phyloP scores from a whole-genome alignment of 2,797 vertebrate genomes.

The Geotrypetes seraphini region DNA sequence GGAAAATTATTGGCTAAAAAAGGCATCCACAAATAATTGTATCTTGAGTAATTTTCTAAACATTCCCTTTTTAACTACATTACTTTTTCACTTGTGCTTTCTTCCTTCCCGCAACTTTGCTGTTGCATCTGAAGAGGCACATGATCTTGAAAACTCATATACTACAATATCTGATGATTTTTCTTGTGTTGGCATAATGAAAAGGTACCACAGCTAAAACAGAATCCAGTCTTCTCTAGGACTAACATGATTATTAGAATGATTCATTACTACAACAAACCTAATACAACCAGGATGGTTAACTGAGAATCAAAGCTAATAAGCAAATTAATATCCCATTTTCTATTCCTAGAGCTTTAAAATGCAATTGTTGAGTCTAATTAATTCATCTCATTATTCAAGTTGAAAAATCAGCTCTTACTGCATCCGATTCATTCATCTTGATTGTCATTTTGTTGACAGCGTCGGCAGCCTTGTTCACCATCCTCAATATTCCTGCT shows the following conservation, averaged over 20 bases:
- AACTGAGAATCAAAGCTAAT: constrained; percentile 54
- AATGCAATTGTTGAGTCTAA: constrained; percentile 71
- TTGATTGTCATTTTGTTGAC: constrained; percentile 99
- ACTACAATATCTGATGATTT: constrained; percentile 34
- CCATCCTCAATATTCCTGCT: constrained; percentile 95
- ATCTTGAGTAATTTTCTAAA: too few species aligned
- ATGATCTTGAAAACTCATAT: too few species aligned
- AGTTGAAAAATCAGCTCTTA: constrained; percentile 81
- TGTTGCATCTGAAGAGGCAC: too few species aligned
- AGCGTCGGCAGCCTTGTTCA: constrained; percentile 96
- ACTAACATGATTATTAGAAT: too few species aligned
- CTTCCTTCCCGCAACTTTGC: too few species aligned
- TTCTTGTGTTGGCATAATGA: too few species aligned
- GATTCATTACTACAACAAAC: constrained; percentile 51
- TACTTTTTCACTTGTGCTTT: too few species aligned
- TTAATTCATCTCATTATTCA: constrained; percentile 85
- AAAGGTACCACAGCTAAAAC: too few species aligned
- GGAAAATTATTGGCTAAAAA: too few species aligned
- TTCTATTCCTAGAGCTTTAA: constrained; percentile 57
- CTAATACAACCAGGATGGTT: constrained; percentile 38
- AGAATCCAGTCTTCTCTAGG: too few species aligned
- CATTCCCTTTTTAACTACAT: too few species aligned
- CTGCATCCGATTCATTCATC: constrained; percentile 98
- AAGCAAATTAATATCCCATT: constrained; percentile 64
- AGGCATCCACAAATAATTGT: too few species aligned